Percentiles rank a stretch among this genome's conserved stretches.
Conservation (phyloP, 2,797 vertebrate species). For the Rhodeus uyekii region DNA sequence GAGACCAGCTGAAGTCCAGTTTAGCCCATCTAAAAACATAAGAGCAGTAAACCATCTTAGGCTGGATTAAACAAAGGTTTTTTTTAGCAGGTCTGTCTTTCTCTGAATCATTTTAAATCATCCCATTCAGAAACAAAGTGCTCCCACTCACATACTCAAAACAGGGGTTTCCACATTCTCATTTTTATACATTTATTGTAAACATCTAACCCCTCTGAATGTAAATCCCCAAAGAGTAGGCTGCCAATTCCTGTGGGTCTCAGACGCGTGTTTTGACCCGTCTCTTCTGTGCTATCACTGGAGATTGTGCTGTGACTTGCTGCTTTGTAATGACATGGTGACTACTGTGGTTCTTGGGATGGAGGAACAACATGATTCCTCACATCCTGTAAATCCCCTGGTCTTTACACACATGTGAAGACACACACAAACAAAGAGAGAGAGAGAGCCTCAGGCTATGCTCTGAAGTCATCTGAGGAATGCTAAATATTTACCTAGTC, state of each 20-base stretch:
- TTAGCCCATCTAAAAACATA: not conserved
- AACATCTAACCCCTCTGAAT: slow-evolving; percentile 13
- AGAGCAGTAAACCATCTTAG: not conserved
- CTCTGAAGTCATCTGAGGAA: slow-evolving; percentile 69
- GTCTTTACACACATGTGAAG: slow-evolving; percentile 41
- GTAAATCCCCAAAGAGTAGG: not conserved
- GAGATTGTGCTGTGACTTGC: slow-evolving; percentile 22
- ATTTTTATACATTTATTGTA: not conserved
- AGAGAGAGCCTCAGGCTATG: slow-evolving; percentile 54
- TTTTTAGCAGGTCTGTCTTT: not conserved
- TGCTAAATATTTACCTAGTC: slow-evolving; percentile 78
- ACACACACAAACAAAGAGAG: slow-evolving; percentile 27
- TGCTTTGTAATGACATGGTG: slow-evolving; percentile 54
- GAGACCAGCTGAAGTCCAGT: not conserved
- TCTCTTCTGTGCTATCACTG: slow-evolving; percentile 44
- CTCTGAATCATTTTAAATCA: not conserved
- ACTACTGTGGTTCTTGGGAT: slow-evolving; percentile 33
- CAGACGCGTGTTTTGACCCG: slow-evolving; percentile 47
- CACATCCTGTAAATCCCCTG: slow-evolving; percentile 35
- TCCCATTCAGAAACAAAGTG: not conserved
- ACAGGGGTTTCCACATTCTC: slow-evolving; percentile 41
- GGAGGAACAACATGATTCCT: slow-evolving; percentile 42
- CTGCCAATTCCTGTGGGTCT: slow-evolving; percentile 27
- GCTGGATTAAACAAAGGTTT: not conserved
- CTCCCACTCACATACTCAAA: slow-evolving; percentile 3